Percentiles rank a stretch among this genome's conserved stretches.
These are phyloP conservation scores for Halcyon badia DNA, from an alignment of 2,797 vertebrate species.

Conservation along the genomic window DNA sequence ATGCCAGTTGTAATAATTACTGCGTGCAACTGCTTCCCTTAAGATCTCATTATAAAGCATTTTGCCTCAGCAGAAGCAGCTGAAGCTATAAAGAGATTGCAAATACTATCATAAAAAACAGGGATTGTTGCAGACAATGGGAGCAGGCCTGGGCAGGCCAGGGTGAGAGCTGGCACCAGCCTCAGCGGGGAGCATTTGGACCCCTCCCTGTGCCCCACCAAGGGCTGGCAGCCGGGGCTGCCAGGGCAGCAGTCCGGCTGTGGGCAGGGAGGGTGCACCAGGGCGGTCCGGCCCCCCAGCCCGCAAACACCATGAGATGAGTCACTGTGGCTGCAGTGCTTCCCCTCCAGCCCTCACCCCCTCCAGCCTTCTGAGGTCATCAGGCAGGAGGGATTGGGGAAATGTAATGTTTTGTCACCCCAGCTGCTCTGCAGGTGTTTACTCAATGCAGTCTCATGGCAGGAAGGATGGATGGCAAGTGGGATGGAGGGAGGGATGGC, in stretches of 20 bases:
- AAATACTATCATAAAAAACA: background rate
- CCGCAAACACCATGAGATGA: background rate
- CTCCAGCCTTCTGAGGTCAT: background rate
- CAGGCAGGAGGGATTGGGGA: background rate
- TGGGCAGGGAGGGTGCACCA: background rate
- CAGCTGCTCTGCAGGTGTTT: background rate
- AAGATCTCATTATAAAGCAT: background rate
- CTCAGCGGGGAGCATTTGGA: background rate
- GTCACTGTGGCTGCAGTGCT: background rate
- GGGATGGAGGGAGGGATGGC: background rate
- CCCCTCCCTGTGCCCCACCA: background rate
- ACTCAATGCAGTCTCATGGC: background rate
- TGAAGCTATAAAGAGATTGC: background rate
- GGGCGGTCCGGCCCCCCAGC: rapidly evolving
- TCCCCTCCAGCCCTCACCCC: background rate
- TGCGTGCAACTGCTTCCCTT: background rate
- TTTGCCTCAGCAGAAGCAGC: background rate
- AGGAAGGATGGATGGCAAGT: background rate
- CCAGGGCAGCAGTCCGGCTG: background rate
- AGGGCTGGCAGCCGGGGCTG: background rate
- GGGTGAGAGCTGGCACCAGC: background rate
- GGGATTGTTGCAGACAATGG: background rate
- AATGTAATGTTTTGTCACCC: background rate
- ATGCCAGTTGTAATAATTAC: background rate
- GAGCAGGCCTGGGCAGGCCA: conserved; percentile 29